Evolutionary conservation across 2,888 invertebrate genomes (phyloP).

Genomic region (Drosophila sordidula): DNA sequence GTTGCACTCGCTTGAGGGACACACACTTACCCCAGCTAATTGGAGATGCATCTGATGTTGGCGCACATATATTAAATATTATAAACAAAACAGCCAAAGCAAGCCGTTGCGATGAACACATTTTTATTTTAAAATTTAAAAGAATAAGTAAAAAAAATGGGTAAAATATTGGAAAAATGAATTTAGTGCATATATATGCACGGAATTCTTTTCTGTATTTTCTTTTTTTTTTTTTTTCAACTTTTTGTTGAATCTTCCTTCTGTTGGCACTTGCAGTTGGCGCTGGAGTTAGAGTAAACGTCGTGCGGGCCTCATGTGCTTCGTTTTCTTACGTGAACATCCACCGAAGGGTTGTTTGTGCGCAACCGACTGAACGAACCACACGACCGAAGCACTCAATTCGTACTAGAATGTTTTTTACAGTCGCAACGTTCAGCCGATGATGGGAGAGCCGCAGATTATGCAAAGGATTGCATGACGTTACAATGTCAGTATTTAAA

Average conservation of each 20-base stretch:
- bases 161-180: background rate
- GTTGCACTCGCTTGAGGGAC: background rate
- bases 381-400: constrained; percentile 13
- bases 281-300: constrained; percentile 16
- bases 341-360: constrained; percentile 5
- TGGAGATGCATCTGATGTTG: constrained; percentile 42
- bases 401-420: constrained; percentile 18
- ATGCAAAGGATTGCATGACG: too few relatives aligned
- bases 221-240: background rate
- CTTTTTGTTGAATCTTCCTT: background rate
- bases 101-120: constrained; percentile 23
- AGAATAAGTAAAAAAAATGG: background rate
- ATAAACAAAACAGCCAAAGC: constrained; percentile 22
- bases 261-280: constrained; percentile 9
- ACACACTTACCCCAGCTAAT: constrained; percentile 65
- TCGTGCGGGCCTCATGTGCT: constrained; percentile 37
- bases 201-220: background rate
- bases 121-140: constrained; percentile 34
- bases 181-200: constrained; percentile 7
- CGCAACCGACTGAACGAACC: constrained; percentile 14
- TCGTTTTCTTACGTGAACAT: constrained; percentile 42
- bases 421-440: too few relatives aligned
- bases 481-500: too few relatives aligned
- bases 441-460: too few relatives aligned
- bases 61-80: constrained; percentile 15